These are phyloP conservation scores for Prosopocoilus inquinatus DNA, from an alignment of 2,888 invertebrate species.

Conservation along the genomic window DNA sequence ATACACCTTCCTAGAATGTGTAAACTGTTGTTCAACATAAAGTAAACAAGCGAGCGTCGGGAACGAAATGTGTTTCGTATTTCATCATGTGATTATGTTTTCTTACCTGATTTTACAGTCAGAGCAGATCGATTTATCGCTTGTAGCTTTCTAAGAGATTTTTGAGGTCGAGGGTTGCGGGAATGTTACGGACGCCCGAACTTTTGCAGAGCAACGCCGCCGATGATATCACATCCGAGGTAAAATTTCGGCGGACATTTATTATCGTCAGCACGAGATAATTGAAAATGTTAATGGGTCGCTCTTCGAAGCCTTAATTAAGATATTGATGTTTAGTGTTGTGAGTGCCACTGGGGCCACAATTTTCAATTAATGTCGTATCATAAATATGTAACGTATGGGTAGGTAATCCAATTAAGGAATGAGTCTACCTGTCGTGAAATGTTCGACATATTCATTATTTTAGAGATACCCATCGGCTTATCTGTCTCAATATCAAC, in stretches of 20 bases:
- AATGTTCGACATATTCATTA: constrained; percentile 35
- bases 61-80: constrained; percentile 8
- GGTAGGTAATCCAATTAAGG: constrained; percentile 32
- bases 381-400: constrained; percentile 26
- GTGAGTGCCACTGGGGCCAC: constrained; percentile 17
- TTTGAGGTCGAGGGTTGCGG: not conserved
- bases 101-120: constrained; percentile 33
- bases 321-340: constrained; percentile 18
- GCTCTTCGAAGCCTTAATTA: constrained; percentile 17
- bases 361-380: constrained; percentile 25
- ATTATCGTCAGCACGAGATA: no score
- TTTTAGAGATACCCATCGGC: constrained; percentile 21
- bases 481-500: constrained; percentile 27
- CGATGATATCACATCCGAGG: no score
- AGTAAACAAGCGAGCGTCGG: constrained; percentile 10
- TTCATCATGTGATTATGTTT: constrained; percentile 32
- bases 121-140: constrained; percentile 18
- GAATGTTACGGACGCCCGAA: not conserved
- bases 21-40: constrained; percentile 21
- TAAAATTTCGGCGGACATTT: no score
- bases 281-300: no score
- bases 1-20: constrained; percentile 13
- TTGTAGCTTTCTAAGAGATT: not conserved
- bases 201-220: no score
- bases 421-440: constrained; percentile 27